Evolutionary conservation across 2,113 vertebrate genomes (phyloP).

Genomic region (Psettodes erumei): DNA sequence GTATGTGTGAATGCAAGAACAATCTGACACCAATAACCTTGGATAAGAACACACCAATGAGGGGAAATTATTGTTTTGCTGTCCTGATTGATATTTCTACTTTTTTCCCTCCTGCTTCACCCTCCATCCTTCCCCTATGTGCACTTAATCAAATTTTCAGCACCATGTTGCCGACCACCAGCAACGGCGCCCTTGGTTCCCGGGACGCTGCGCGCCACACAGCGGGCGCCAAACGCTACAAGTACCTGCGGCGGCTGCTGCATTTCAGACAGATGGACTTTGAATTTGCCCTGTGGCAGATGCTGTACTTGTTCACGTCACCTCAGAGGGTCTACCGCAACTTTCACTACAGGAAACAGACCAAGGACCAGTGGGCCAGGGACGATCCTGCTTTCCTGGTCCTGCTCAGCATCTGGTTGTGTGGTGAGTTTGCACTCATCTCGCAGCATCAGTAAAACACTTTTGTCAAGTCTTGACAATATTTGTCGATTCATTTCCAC

Average conservation of each 20-base stretch:
- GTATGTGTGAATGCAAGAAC: too few species aligned
- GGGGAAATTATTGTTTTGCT: too few species aligned
- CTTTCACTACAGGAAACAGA: slow-evolving; percentile 99
- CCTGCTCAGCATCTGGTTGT: slow-evolving; percentile 95
- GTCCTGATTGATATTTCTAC: too few species aligned
- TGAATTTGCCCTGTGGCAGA: slow-evolving; percentile 97
- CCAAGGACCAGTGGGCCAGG: slow-evolving; percentile 98
- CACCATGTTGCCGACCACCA: slow-evolving; percentile 93
- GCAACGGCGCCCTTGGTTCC: slow-evolving; percentile 84
- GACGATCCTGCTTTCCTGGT: slow-evolving; percentile 97
- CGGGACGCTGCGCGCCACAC: slow-evolving; percentile 93
- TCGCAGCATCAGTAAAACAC: background rate
- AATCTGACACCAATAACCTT: too few species aligned
- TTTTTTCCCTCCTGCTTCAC: background rate
- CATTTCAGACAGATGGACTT: slow-evolving; percentile 97
- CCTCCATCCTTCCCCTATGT: background rate
- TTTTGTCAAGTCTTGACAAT: background rate
- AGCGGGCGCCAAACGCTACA: slow-evolving; percentile 94
- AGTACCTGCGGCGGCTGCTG: slow-evolving; percentile 93
- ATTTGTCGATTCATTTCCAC: background rate
- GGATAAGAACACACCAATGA: too few species aligned
- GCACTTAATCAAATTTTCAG: slow-evolving; percentile 44
- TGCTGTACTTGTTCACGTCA: slow-evolving; percentile 97
- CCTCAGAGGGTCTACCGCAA: slow-evolving; percentile 98
- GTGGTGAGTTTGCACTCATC: slow-evolving; percentile 82